A percentile compares a stretch with the other conserved stretches of the same genome.
Conservation (phyloP, 2,113 vertebrate species). For the Hymenochirus boettgeri region DNA sequence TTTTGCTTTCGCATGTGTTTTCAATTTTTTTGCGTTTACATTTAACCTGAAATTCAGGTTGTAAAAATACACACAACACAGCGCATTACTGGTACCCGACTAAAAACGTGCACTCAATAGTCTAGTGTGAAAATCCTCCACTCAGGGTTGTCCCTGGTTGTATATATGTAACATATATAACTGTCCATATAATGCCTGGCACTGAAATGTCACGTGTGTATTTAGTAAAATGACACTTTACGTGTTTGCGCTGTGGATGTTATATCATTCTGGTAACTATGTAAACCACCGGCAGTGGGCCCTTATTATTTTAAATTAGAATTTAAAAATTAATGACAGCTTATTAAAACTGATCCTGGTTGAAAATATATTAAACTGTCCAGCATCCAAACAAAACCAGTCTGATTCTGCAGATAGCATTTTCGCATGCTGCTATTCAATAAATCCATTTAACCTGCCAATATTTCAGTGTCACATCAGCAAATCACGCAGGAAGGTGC, state of each 20-base stretch:
- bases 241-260: neutral
- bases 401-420: neutral
- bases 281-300: constrained; percentile 6
- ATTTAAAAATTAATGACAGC: constrained; percentile 9
- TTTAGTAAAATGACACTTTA: neutral
- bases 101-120: too few species aligned
- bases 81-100: too few species aligned
- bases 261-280: constrained; percentile 6
- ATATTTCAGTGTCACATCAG: constrained; percentile 24
- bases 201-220: too few species aligned
- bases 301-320: constrained; percentile 21
- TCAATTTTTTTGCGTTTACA: too few species aligned
- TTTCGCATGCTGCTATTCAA: constrained; percentile 13
- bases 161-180: too few species aligned
- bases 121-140: too few species aligned
- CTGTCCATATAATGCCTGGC: too few species aligned
- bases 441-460: constrained; percentile 20
- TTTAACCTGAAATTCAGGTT: too few species aligned
- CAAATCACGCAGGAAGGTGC: constrained; percentile 1
- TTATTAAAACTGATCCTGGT: neutral
- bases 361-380: constrained; percentile 28
- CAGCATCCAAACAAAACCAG: constrained; percentile 7
- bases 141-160: too few species aligned
- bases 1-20: too few species aligned
- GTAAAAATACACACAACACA: neutral